Base-by-base conservation (phyloP, 2,113 vertebrate species). In the Scartelaos histophorus region DNA sequence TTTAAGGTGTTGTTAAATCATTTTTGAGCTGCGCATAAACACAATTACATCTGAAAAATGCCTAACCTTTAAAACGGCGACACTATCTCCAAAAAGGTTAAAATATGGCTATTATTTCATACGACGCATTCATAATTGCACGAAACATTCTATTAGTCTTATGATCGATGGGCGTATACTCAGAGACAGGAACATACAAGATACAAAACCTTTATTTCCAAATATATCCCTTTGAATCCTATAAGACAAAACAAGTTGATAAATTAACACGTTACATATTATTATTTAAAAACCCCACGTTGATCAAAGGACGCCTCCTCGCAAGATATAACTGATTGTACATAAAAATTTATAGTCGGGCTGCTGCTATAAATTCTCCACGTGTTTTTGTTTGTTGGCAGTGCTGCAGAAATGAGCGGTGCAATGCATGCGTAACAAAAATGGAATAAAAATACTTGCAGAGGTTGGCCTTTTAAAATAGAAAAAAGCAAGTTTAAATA, bases 141-240 rank as follows among this genome's bases (percentile, higher is more conserved):
- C 17, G 19, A 62, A 62, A 17, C 17, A 21, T 43, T 21, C 34
- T 43, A 64, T 38, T 21, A 12, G 7, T 16, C 19, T 38, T 5
- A 43, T 17, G 17, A 21, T 5, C 0, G 17, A 34, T 25, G 24
- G 25, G 5, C 16, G 13, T 4, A 9, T 7, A 13, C 35, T 67
- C 1, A 68, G 49, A 73, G 45, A 24, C 65, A 17, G 1, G 7
- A 53, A 49, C 12, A 73, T 79, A 79, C 58, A 88, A 80, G 71
- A 67, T 88, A 87, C 71, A 90, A 91, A 88, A 65, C 45, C 1
- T 92, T 92, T 91, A 90, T 91, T 90, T 87, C 76, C 83, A 91
- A 90, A 92, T 87, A 89, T 84, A 73, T 87, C 84, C 84, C 85
- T 85, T 86, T 86, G 13, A 65, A 76, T 76, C 75, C 77, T 75